A percentile compares a stretch with the other conserved stretches of the same genome.
phyloP scores from a whole-genome alignment of 2,888 invertebrate genomes.

The Criorhina ranunculi region DNA sequence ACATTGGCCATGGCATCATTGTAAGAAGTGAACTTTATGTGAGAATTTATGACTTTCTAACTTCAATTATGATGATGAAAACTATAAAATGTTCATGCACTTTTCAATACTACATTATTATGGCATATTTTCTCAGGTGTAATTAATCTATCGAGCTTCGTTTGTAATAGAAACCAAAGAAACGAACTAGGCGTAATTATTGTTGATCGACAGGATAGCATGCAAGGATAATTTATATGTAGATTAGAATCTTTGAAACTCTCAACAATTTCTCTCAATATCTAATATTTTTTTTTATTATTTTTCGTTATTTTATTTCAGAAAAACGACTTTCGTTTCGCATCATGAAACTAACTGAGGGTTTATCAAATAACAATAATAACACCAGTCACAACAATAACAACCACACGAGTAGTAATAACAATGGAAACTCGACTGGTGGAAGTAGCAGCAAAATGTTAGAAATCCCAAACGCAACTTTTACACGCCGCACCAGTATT shows the following conservation, averaged over 20 bases:
- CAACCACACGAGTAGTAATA: slow-evolving; percentile 31
- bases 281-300: too few species aligned
- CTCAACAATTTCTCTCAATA: too few species aligned
- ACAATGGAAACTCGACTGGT: slow-evolving; percentile 26
- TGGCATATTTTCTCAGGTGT: too few species aligned
- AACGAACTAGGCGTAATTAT: too few species aligned
- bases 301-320: slow-evolving; percentile 42
- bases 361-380: slow-evolving; percentile 59
- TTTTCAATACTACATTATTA: too few species aligned
- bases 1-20: slow-evolving; percentile 12
- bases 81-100: too few species aligned
- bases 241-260: too few species aligned
- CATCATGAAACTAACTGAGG: slow-evolving; percentile 77
- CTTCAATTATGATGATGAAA: too few species aligned
- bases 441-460: slow-evolving; percentile 79
- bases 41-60: neutral
- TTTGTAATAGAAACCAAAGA: too few species aligned
- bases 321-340: slow-evolving; percentile 77
- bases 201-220: too few species aligned
- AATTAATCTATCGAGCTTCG: too few species aligned
- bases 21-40: neutral
- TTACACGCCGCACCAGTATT: slow-evolving; percentile 84
- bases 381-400: slow-evolving; percentile 52
- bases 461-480: slow-evolving; percentile 81
- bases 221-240: too few species aligned